These are phyloP conservation scores for Misgurnus anguillicaudatus DNA, from an alignment of 2,113 vertebrate genomes.

Conservation along the genomic window DNA sequence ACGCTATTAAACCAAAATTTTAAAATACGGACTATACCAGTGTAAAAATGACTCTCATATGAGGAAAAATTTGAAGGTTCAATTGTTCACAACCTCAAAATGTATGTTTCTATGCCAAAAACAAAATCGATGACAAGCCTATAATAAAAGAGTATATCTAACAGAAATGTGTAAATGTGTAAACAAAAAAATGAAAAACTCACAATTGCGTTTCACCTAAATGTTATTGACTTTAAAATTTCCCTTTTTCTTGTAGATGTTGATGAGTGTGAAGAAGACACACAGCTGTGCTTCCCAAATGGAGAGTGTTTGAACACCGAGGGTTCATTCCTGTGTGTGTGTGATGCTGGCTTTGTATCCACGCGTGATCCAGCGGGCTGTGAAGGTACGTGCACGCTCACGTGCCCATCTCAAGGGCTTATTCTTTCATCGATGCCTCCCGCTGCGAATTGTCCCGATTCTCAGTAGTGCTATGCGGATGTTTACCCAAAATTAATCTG, in stretches of 20 bases:
- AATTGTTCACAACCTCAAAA: too few species aligned
- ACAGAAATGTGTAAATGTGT: too few species aligned
- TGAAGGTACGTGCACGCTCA: conserved; percentile 78
- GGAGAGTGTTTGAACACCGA: conserved; percentile 89
- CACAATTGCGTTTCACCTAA: too few species aligned
- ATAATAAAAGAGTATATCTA: too few species aligned
- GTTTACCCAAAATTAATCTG: conserved; percentile 14
- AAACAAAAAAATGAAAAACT: too few species aligned
- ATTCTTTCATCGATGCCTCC: not conserved
- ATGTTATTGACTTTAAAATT: not conserved
- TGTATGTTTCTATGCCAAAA: not conserved
- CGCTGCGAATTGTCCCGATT: conserved; percentile 9
- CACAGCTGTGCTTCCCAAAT: conserved; percentile 80
- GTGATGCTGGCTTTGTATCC: conserved; percentile 83
- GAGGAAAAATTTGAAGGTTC: too few species aligned
- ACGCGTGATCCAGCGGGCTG: conserved; percentile 76
- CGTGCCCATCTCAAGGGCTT: conserved; percentile 1
- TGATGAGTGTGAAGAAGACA: conserved; percentile 84
- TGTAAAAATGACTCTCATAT: too few species aligned
- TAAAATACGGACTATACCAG: too few species aligned
- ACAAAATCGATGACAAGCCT: too few species aligned
- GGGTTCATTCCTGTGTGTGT: conserved; percentile 87
- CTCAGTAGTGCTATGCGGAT: not conserved
- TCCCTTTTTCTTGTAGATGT: conserved; percentile 77
- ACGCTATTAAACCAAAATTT: too few species aligned